phyloP scores from a whole-genome alignment of 2,797 vertebrate species.

The Pantherophis vulpinus region DNA sequence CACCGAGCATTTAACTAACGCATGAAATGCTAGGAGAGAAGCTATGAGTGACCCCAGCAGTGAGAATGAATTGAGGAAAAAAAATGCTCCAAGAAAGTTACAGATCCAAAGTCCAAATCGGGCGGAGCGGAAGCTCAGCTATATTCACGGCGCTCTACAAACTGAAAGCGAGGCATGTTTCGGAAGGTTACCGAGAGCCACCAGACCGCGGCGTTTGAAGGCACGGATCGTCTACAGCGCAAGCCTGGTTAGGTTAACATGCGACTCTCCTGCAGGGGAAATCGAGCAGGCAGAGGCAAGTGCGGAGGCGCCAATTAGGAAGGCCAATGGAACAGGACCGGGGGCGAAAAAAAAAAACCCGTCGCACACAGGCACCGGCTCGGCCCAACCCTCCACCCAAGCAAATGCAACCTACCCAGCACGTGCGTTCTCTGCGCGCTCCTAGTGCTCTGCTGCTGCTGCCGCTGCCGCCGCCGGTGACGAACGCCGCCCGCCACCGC shows the following conservation, averaged over 20 bases:
- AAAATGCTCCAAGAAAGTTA: neutral
- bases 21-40: neutral
- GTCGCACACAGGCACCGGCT: neutral
- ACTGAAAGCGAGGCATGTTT: neutral
- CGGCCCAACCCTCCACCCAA: neutral
- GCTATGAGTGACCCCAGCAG: neutral
- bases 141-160: neutral
- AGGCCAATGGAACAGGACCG: neutral
- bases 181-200: too few species aligned
- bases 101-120: neutral
- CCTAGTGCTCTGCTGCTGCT: neutral
- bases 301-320: neutral
- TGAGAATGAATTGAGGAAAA: neutral
- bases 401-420: neutral
- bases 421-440: neutral
- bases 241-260: too few species aligned
- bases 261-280: neutral
- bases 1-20: neutral
- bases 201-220: too few species aligned
- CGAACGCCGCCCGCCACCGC: slow-evolving; percentile 32
- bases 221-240: too few species aligned
- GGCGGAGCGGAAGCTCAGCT: neutral
- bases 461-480: neutral
- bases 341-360: too few species aligned
- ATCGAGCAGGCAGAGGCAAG: too few species aligned